Evolutionary conservation across 2,888 invertebrate species (phyloP).

Genomic region (Tipula vernalis): DNA sequence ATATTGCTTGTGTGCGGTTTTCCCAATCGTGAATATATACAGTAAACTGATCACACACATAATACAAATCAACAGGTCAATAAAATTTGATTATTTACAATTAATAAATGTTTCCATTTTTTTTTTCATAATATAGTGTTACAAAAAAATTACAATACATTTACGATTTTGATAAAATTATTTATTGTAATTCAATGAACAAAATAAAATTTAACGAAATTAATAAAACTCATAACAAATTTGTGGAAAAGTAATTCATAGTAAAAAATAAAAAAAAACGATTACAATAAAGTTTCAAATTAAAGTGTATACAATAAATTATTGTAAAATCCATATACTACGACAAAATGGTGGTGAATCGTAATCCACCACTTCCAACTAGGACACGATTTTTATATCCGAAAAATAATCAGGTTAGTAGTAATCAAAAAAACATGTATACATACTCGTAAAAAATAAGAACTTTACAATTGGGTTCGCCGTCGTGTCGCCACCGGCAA

Average conservation of each 20-base stretch:
- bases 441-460: too few species aligned
- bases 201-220: not conserved
- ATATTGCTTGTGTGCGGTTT: not conserved
- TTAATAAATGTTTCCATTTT: not conserved
- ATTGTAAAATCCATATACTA: not conserved
- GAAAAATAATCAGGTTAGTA: conserved; percentile 7
- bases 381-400: conserved; percentile 8
- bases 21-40: not conserved
- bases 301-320: not conserved
- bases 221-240: not conserved
- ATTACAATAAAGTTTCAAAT: not conserved
- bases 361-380: not conserved
- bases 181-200: not conserved
- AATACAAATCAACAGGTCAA: not conserved
- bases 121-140: not conserved
- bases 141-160: not conserved
- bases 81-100: not conserved
- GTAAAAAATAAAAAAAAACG: not conserved
- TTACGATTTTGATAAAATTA: not conserved
- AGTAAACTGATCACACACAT: not conserved
- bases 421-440: not conserved
- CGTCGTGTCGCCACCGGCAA: too few species aligned
- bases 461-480: too few species aligned
- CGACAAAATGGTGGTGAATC: conserved; percentile 4
- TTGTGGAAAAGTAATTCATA: not conserved